Percentiles rank a stretch among this genome's conserved stretches.
Conservation (phyloP, 2,113 vertebrate species). For the Channa argus region DNA sequence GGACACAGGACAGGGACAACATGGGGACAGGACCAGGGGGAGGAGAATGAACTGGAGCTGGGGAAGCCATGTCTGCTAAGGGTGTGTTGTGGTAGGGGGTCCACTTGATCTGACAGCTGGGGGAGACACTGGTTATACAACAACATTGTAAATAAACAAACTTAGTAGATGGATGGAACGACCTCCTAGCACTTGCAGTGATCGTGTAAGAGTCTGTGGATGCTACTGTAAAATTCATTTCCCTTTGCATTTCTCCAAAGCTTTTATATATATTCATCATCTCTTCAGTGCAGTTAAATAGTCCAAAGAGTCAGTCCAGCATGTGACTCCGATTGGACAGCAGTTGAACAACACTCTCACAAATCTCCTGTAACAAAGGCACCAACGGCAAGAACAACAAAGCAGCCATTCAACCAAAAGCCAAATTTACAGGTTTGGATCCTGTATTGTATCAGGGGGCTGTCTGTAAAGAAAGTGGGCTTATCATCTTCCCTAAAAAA, state of each 20-base stretch:
- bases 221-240: neutral
- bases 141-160: conserved; percentile 79
- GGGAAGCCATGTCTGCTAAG: conserved; percentile 57
- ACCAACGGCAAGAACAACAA: conserved; percentile 4
- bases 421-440: conserved; percentile 15
- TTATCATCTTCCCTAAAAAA: conserved; percentile 53
- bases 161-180: conserved; percentile 12
- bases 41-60: conserved; percentile 61
- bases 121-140: conserved; percentile 33
- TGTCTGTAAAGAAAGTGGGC: conserved; percentile 15
- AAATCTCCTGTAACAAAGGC: neutral
- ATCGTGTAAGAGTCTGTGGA: neutral
- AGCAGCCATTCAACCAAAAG: neutral
- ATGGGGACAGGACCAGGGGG: conserved; percentile 38
- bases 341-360: neutral
- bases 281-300: neutral
- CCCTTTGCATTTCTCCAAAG: neutral
- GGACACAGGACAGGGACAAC: conserved; percentile 53
- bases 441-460: conserved; percentile 15
- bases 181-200: neutral
- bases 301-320: no score
- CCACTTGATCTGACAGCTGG: conserved; percentile 38
- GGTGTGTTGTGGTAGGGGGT: conserved; percentile 12
- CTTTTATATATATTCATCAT: neutral
- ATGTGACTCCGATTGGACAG: neutral